These are phyloP conservation scores for Strigamia maritima DNA, from an alignment of 2,888 invertebrate genomes.

Conservation along the genomic window DNA sequence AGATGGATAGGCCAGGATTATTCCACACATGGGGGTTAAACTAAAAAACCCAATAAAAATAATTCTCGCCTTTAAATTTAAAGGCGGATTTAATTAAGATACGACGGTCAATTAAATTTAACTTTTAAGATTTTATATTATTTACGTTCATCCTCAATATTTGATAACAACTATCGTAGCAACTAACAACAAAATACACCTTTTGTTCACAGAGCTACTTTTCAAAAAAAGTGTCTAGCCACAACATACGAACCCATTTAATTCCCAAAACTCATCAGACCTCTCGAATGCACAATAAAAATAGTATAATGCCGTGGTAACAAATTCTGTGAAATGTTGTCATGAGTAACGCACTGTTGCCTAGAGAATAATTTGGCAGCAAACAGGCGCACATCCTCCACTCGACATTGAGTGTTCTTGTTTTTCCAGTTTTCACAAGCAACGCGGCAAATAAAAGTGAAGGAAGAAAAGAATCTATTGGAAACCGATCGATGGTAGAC, in stretches of 20 bases:
- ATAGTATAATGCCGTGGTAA: neutral
- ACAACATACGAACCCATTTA: neutral
- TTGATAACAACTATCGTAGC: too few species aligned
- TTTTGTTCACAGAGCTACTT: neutral
- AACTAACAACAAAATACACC: neutral
- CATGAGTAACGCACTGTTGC: neutral
- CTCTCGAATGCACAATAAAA: neutral
- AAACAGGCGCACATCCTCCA: constrained; percentile 6
- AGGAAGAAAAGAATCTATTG: neutral
- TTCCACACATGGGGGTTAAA: constrained; percentile 4
- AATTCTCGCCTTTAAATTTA: neutral
- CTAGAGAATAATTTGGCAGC: neutral
- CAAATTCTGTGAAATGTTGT: neutral
- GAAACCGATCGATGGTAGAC: constrained; percentile 12
- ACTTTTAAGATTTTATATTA: too few species aligned
- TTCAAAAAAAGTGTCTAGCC: neutral
- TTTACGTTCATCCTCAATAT: too few species aligned
- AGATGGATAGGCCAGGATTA: constrained; percentile 18
- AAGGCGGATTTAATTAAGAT: neutral
- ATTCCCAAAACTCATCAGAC: neutral
- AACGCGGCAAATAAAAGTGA: neutral
- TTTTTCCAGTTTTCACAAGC: neutral
- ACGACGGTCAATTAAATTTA: too few species aligned
- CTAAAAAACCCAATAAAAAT: neutral
- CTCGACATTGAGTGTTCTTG: constrained; percentile 21